phyloP scores from a whole-genome alignment of 2,113 vertebrate species.

The Oryctolagus cuniculus region DNA sequence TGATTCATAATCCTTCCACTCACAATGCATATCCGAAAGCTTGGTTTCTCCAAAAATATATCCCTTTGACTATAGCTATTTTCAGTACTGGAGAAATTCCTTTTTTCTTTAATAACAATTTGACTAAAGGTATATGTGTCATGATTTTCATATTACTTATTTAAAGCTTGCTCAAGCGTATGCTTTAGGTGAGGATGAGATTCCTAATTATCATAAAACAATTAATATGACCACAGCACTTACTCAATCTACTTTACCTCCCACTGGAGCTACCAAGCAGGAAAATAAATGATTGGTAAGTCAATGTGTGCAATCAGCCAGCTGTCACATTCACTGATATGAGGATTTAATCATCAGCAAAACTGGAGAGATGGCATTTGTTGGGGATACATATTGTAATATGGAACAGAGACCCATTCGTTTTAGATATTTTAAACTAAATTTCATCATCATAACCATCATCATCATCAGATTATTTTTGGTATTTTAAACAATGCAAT shows the following conservation, averaged over 20 bases:
- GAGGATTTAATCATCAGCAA: constrained; percentile 39
- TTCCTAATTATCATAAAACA: constrained; percentile 60
- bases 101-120: neutral
- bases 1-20: neutral
- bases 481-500: neutral
- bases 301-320: neutral
- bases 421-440: neutral
- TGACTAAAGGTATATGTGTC: neutral
- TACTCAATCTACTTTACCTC: constrained; percentile 13
- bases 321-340: neutral
- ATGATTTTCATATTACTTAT: neutral
- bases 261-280: constrained; percentile 9
- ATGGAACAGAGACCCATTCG: neutral
- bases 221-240: constrained; percentile 52
- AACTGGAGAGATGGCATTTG: neutral
- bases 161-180: neutral
- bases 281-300: constrained; percentile 49
- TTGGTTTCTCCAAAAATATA: neutral
- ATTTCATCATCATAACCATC: neutral
- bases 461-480: neutral
- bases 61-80: neutral
- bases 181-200: neutral
- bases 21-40: neutral
- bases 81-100: neutral
- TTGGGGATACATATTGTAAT: neutral